These are phyloP conservation scores for Perizoma flavofasciatum DNA, from an alignment of 2,888 invertebrate genomes.

Conservation along the genomic window DNA sequence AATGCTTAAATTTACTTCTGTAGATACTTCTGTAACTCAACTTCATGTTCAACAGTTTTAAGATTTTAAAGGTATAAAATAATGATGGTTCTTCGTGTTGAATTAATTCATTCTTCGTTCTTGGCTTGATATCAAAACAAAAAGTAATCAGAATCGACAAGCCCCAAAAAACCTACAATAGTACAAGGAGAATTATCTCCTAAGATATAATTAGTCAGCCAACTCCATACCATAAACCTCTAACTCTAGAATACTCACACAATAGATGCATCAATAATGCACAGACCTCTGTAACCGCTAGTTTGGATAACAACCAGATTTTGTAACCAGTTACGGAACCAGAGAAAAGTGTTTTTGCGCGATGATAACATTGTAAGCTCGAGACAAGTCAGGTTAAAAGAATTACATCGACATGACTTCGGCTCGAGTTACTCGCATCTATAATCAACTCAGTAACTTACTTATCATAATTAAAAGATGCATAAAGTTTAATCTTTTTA, in stretches of 20 bases:
- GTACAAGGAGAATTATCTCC: too few species aligned
- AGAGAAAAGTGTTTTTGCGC: constrained; percentile 22
- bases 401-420: constrained; percentile 3
- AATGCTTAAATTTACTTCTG: too few species aligned
- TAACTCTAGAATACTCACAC: background rate
- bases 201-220: constrained; percentile 2
- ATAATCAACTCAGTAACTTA: too few species aligned
- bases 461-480: too few species aligned
- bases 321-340: constrained; percentile 31
- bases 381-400: constrained; percentile 20
- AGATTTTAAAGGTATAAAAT: too few species aligned
- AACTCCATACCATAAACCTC: constrained; percentile 2
- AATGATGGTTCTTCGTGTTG: too few species aligned
- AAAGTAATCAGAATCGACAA: too few species aligned
- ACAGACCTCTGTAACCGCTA: constrained; percentile 1
- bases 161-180: background rate
- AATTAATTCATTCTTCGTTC: too few species aligned
- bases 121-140: too few species aligned
- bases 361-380: constrained; percentile 18
- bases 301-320: constrained; percentile 18
- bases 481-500: too few species aligned
- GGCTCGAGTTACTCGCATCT: background rate
- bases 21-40: too few species aligned
- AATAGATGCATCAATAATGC: constrained; percentile 4
- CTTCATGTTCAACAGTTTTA: too few species aligned